Base-by-base conservation (phyloP, 2,797 vertebrate genomes). In the Aldrovandia affinis region DNA sequence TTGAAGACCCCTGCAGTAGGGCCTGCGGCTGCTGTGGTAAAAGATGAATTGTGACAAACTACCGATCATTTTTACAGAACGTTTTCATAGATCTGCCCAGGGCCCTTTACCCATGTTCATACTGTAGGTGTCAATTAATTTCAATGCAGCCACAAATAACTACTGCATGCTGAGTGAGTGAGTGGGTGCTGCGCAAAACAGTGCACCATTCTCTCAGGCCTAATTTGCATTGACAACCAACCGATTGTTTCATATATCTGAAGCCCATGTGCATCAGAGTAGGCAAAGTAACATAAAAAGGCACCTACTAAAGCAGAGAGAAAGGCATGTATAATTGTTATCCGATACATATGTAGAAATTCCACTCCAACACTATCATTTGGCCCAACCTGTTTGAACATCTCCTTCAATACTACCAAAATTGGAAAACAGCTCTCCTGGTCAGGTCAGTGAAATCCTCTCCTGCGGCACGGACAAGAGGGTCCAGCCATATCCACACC, bases 101-200 rank as follows among this genome's bases (percentile, higher is more conserved):
- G 2, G 70, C 70, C 73, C 73, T 44, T 44, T 47, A 10, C 39
- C 42, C 39, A n/a, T 47, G 7, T 20, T 2, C 18, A 20, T 15
- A 20, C 55, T 15, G 42, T 77, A 77, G 68, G 68, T 73, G 68
- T 42, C 39, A 73, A 77, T 77, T 1, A 77, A 47, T 77, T 77
- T 25, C 73, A 77, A 2, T 44, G 14, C 20, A 25, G 25, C 39
- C 73, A 77, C 42, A 44, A 77, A 77, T 77, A 47, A 47, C 42
- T 44, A 10, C 39, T 47, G 73, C 22, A 28, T 47, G 42, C 3
- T 47, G 25, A n/a, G n/a, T n/a, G n/a, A 44, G 18, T 42, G 39
- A 22, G 36, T 47, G 42, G 25, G 73, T 8, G 3, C 39, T 9
- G 73, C 22, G 33, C 2, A 47, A 22, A 44, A 77, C 22, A 77